phyloP scores from a whole-genome alignment of 2,888 invertebrate species.

The Netelia melanura region DNA sequence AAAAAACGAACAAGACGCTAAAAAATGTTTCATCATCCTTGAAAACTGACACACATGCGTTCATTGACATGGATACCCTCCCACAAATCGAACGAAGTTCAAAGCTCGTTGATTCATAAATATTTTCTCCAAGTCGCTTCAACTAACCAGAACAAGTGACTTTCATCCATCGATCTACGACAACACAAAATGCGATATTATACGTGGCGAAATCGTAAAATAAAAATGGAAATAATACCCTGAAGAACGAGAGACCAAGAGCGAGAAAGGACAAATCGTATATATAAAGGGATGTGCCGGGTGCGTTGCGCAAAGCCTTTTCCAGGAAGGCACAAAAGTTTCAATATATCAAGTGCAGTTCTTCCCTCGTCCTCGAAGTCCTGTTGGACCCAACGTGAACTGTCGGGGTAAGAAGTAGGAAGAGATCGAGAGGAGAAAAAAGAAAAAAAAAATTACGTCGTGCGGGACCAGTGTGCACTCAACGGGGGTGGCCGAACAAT shows the following conservation, averaged over 20 bases:
- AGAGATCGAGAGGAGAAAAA: conserved; percentile 30
- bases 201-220: neutral
- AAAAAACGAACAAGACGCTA: too few relatives aligned
- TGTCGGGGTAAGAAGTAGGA: conserved; percentile 21
- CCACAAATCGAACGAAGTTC: conserved; percentile 9
- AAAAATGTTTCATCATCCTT: too few relatives aligned
- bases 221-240: neutral
- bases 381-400: conserved; percentile 48
- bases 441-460: conserved; percentile 45
- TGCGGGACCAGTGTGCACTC: conserved; percentile 64
- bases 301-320: conserved; percentile 79
- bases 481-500: conserved; percentile 77
- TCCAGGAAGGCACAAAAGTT: conserved; percentile 80
- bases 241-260: conserved; percentile 14
- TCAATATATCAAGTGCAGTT: conserved; percentile 81
- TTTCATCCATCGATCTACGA: conserved; percentile 58
- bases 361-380: conserved; percentile 69
- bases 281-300: conserved; percentile 80
- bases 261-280: conserved; percentile 57
- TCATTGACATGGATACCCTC: too few relatives aligned
- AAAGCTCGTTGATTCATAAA: conserved; percentile 33
- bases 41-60: too few relatives aligned
- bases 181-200: conserved; percentile 10
- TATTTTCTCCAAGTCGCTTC: conserved; percentile 32
- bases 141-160: conserved; percentile 63